Base-by-base conservation (phyloP, 1,140 invertebrate genomes). In the Ceratina australensis region DNA sequence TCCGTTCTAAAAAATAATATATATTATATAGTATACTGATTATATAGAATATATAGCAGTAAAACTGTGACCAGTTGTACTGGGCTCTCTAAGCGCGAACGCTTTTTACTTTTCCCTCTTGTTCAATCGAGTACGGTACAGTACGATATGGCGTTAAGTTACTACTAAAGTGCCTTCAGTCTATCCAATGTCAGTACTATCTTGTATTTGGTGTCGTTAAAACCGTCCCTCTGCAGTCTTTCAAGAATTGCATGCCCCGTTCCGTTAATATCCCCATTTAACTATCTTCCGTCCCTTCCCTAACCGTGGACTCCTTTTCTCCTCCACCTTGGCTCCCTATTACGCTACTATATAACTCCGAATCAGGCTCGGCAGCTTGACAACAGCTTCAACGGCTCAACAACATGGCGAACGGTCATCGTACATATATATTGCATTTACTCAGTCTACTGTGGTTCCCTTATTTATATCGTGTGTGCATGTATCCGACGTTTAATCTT, bases 111-210 rank as follows among this genome's bases (percentile, higher is more conserved):
- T 63, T 28, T 60, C 22, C 16, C 5, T 66, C 18, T 83, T 66
- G 76, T 69, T 77, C 80, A 78, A 88, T 86, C 84, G 84, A 87
- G 86, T 81, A 86, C 85, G 82, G 80, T 84, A 64, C 77, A 87
- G 86, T 86, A 88, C 88, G 88, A 86, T 87, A 87, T 87, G 88
- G 88, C 87, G 87, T 92, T 92, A 92, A 92, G 91, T 92, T 92
- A 91, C 86, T 91, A 91, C 91, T 92, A 92, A 89, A 87, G 90
- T 92, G 91, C 91, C 91, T 90, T 92, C 91, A 92, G 91, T 92
- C 91, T 92, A 92, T 92, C 91, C 91, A 92, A 92, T 92, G 90
- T 92, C 91, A 92, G 91, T 92, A 92, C 91, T 92, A 92, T 92
- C 91, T 92, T 92, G 92, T 92, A 92, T 92, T 92, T 92, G 91